These are phyloP conservation scores for Liasis olivaceus DNA, from an alignment of 2,797 vertebrate species.

Conservation along the genomic window DNA sequence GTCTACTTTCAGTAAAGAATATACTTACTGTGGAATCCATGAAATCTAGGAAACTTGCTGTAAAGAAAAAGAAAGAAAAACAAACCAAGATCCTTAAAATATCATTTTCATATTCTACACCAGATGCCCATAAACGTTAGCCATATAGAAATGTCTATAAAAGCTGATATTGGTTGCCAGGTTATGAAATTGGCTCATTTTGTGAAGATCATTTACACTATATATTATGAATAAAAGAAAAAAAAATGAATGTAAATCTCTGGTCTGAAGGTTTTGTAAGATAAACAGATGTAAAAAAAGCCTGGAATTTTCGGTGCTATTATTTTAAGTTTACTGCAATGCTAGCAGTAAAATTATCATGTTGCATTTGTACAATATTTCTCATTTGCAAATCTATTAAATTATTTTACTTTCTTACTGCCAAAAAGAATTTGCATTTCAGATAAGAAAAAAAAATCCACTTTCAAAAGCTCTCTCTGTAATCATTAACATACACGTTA, in stretches of 20 bases:
- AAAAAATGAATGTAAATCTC: neutral
- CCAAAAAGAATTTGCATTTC: neutral
- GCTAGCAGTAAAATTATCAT: neutral
- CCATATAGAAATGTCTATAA: slow-evolving; percentile 20
- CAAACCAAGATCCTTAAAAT: slow-evolving; percentile 6
- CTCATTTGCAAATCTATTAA: slow-evolving; percentile 44
- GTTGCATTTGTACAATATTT: slow-evolving; percentile 19
- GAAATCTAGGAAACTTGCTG: neutral
- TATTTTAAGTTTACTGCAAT: slow-evolving; percentile 6
- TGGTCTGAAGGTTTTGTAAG: neutral
- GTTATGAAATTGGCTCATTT: neutral
- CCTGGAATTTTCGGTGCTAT: neutral
- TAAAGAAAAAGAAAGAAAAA: neutral
- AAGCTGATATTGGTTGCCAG: slow-evolving; percentile 31
- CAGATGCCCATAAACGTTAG: slow-evolving; percentile 34
- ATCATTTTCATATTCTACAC: slow-evolving; percentile 36
- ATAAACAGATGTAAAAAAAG: neutral
- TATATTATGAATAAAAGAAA: neutral
- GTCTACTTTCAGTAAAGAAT: neutral
- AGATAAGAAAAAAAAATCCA: neutral
- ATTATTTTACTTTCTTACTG: slow-evolving; percentile 31
- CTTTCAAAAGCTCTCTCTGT: slow-evolving; percentile 2
- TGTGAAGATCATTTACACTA: fast-evolving
- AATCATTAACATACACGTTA: neutral
- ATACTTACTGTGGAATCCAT: neutral